Conservation (phyloP, 2,888 invertebrate genomes). For the Epirrita christyi region DNA sequence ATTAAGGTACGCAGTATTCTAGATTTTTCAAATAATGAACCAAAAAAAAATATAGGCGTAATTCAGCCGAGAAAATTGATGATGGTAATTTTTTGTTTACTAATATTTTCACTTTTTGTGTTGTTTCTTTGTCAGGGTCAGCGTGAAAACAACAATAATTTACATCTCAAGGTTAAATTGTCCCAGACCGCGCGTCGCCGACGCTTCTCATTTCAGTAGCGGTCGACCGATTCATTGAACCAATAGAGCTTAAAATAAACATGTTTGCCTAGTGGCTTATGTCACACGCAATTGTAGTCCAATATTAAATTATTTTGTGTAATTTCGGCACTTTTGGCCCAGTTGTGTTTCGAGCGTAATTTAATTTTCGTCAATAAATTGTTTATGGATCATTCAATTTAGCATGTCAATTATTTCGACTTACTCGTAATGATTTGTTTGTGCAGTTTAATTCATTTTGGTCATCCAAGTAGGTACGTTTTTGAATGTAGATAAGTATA, state of each 20-base stretch:
- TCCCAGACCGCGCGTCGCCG: slow-evolving; percentile 27
- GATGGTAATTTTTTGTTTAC: too few relatives aligned
- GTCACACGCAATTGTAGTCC: slow-evolving; percentile 52
- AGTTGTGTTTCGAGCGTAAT: slow-evolving; percentile 13
- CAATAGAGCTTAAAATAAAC: slow-evolving; percentile 68
- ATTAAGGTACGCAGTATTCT: too few relatives aligned
- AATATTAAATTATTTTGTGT: slow-evolving; percentile 34
- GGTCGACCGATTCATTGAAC: slow-evolving; percentile 67
- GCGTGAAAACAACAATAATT: not conserved
- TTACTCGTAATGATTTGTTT: slow-evolving; percentile 15
- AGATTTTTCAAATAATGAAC: too few relatives aligned
- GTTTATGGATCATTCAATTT: slow-evolving; percentile 11
- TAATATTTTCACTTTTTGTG: too few relatives aligned
- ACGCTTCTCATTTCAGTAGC: slow-evolving; percentile 60
- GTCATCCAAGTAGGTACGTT: not conserved
- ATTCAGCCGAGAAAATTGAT: too few relatives aligned
- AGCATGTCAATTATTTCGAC: slow-evolving; percentile 2
- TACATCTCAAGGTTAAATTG: slow-evolving; percentile 1
- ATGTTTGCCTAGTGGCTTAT: slow-evolving; percentile 56
- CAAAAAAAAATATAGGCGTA: too few relatives aligned
- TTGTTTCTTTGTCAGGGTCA: not conserved
- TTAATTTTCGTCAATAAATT: slow-evolving; percentile 16
- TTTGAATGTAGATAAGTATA: too few relatives aligned
- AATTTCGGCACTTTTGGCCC: slow-evolving; percentile 22
- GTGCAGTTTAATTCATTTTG: slow-evolving; percentile 1